Base-by-base conservation (phyloP, 2,113 vertebrate genomes). In the Corvus cornix region DNA sequence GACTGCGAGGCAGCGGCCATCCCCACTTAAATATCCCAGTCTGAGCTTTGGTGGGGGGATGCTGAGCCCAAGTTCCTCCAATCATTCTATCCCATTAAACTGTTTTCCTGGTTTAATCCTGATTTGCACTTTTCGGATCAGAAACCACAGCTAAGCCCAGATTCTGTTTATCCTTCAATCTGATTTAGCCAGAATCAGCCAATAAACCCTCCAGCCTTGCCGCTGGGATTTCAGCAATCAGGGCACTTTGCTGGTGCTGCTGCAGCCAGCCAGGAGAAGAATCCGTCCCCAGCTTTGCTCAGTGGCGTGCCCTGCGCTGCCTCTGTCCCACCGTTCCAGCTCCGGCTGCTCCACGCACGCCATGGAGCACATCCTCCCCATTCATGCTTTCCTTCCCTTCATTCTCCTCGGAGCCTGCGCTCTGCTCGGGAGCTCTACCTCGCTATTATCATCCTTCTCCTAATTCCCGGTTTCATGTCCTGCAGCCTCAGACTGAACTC, bases 1-100 rank as follows among this genome's bases (percentile, higher is more conserved):
- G 43, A 9, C 31, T 30, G 39, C 0, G 1, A 55, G 63, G 41
- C 41, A 69, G 31, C 21, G 0, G 0, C n/a, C 3, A 4, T 16
- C 49, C 23, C 52, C 43, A 6, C 39, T 13, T 2, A 22, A 17
- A 22, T 0, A 49, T 1, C 63, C 35, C 63, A 14, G 33, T 9
- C 4, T 14, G 53, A 84, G 59, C 46, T 35, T 6, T 23, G n/a
- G 4, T 13, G 35, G 17, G 68, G 53, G 13, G 37, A 33, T 33
- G 59, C 59, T 39, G 60, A 26, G 44, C 31, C 23, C 21, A 3
- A 8, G 37, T 3, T 23, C 39, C 79, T 53, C 43, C 5, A 7
- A 53, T 33, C 23, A 9, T 20, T 73, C 69, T 6, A 56, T 60
- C 66, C 52, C 78, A 59, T 75, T 89, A 56, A 87, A 56, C 5